Evolutionary conservation across 2,113 vertebrate genomes (phyloP).

Genomic region (Ciconia maguari): DNA sequence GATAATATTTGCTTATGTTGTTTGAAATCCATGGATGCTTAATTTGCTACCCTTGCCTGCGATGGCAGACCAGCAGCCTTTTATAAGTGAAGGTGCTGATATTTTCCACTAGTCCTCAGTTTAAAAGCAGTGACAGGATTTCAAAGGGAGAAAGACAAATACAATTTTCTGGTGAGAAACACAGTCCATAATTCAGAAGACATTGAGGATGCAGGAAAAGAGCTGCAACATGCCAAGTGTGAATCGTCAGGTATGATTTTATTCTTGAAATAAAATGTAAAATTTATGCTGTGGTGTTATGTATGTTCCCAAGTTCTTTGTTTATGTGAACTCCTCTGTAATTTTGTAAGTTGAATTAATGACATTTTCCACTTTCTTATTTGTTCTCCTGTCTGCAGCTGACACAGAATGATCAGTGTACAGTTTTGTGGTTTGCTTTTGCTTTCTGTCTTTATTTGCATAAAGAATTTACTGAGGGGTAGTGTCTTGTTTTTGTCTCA

Average conservation of each 20-base stretch:
- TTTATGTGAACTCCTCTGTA: neutral
- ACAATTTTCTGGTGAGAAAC: neutral
- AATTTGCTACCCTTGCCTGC: neutral
- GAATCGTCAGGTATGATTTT: neutral
- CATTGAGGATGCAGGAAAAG: neutral
- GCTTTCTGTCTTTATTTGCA: neutral
- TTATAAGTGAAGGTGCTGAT: neutral
- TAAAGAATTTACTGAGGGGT: neutral
- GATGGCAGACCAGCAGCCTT: neutral
- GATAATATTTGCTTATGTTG: neutral
- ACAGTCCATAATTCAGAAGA: neutral
- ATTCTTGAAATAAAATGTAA: neutral
- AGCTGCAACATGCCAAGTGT: neutral
- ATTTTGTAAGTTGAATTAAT: neutral
- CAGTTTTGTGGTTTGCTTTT: neutral
- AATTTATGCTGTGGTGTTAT: neutral
- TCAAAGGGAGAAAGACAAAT: constrained; percentile 1
- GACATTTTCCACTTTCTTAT: neutral
- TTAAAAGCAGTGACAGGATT: neutral
- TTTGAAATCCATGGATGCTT: neutral
- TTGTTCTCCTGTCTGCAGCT: neutral
- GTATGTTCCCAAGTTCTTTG: neutral
- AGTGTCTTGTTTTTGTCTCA: neutral
- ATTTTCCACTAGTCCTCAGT: neutral
- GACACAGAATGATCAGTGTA: neutral